These are phyloP conservation scores for Dastarcus helophoroides DNA, from an alignment of 2,888 invertebrate genomes.

Conservation along the genomic window DNA sequence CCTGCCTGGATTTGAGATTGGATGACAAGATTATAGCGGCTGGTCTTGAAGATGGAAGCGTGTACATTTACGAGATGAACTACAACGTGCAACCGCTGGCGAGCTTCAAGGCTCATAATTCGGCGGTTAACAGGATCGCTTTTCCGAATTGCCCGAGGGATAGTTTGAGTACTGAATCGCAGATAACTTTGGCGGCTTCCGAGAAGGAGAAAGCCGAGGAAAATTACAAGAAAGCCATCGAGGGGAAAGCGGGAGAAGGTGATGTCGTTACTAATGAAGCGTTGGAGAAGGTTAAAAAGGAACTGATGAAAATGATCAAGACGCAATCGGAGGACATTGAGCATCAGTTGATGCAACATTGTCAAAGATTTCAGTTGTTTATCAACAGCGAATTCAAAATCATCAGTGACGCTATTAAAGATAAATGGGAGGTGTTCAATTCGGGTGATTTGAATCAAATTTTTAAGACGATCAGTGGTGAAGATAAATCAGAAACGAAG, in stretches of 20 bases:
- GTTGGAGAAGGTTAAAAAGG: slow-evolving; percentile 14
- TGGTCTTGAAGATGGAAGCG: slow-evolving; percentile 25
- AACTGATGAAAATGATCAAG: slow-evolving; percentile 18
- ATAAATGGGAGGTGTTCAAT: slow-evolving; percentile 26
- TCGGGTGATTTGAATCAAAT: slow-evolving; percentile 15
- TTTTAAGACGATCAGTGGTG: slow-evolving; percentile 4
- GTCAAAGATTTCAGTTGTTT: slow-evolving; percentile 25
- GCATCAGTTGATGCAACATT: slow-evolving; percentile 23
- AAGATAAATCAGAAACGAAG: no score
- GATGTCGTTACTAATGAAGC: slow-evolving; percentile 4
- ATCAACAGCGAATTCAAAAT: slow-evolving; percentile 27
- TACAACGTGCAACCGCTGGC: slow-evolving; percentile 23
- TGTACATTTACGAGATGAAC: slow-evolving; percentile 27
- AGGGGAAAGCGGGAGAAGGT: slow-evolving; percentile 4
- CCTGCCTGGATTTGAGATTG: slow-evolving; percentile 23
- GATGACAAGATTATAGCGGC: slow-evolving; percentile 24
- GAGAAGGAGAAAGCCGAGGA: slow-evolving; percentile 3
- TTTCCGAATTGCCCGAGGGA: slow-evolving; percentile 16
- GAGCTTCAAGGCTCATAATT: slow-evolving; percentile 18
- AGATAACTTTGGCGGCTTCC: slow-evolving; percentile 3
- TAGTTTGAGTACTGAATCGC: slow-evolving; percentile 10
- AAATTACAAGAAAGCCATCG: no score
- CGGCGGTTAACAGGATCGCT: slow-evolving; percentile 14
- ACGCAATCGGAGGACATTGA: slow-evolving; percentile 22
- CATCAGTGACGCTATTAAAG: slow-evolving; percentile 22